phyloP scores from a whole-genome alignment of 2,113 vertebrate species.

The Bubo bubo region DNA sequence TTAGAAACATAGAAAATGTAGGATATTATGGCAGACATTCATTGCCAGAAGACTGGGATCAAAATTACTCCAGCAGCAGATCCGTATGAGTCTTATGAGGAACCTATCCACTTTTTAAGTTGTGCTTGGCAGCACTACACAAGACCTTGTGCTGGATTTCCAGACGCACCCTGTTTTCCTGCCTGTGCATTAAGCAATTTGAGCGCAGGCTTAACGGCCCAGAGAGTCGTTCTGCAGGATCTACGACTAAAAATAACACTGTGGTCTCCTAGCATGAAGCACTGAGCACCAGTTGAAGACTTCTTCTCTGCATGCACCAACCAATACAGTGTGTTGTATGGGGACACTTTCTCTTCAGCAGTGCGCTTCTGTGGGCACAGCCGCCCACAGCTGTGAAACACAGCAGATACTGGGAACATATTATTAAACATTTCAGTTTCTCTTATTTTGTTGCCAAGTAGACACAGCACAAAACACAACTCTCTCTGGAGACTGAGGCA shows the following conservation, averaged over 20 bases:
- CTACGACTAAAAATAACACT: background rate
- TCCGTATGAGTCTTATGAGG: accelerated
- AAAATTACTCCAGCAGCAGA: accelerated
- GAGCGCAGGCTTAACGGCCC: background rate
- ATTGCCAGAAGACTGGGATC: background rate
- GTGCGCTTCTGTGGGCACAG: background rate
- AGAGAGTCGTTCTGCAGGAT: background rate
- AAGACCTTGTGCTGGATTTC: background rate
- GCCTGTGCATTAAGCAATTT: background rate
- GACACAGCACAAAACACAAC: background rate
- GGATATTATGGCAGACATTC: background rate
- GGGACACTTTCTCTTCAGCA: background rate
- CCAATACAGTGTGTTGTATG: background rate
- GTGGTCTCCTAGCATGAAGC: background rate
- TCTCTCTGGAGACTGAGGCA: background rate
- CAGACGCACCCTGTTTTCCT: background rate
- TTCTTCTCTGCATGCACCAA: background rate
- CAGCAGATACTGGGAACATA: constrained; percentile 3
- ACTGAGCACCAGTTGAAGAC: background rate
- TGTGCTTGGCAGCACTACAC: background rate
- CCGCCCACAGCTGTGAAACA: constrained; percentile 10
- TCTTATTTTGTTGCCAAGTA: constrained; percentile 40
- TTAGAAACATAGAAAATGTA: background rate
- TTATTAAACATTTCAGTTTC: constrained; percentile 38
- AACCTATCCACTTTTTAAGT: background rate